phyloP scores from a whole-genome alignment of 30 jellyfish, hydroid and myxozoan genomes.

The Chrysaora quinquecirrha region DNA sequence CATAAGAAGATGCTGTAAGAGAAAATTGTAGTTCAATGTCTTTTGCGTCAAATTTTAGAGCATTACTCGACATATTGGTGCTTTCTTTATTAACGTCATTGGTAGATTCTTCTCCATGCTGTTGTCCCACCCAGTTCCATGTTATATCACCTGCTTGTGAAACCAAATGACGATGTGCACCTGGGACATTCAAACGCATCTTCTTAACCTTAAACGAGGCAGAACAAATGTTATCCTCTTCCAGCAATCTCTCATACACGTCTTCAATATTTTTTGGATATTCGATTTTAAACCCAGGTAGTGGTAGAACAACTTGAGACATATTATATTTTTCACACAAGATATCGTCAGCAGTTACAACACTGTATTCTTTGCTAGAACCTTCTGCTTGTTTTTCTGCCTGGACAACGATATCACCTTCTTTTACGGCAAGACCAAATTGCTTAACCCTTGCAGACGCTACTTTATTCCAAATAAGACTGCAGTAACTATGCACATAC shows the following conservation, averaged over 20 bases:
- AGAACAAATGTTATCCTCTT: constrained; percentile 32
- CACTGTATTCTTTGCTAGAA: background rate
- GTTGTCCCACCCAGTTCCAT: constrained; percentile 15
- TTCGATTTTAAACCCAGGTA: constrained; percentile 64
- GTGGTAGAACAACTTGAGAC: constrained; percentile 67
- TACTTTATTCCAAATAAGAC: constrained; percentile 77
- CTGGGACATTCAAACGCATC: constrained; percentile 72
- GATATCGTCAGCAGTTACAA: constrained; percentile 18
- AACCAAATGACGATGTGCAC: constrained; percentile 69
- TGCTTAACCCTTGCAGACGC: constrained; percentile 34
- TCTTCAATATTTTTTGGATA: constrained; percentile 35
- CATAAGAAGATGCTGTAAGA: constrained; percentile 57
- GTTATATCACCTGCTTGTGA: constrained; percentile 36
- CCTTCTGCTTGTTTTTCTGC: no score
- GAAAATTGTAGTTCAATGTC: constrained; percentile 23
- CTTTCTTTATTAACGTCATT: background rate
- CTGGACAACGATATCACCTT: constrained; percentile 63
- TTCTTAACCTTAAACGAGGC: constrained; percentile 34
- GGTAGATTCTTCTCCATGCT: background rate
- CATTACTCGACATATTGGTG: background rate
- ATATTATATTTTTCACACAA: background rate
- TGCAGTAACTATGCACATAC: constrained; percentile 87
- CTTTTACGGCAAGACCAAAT: constrained; percentile 30
- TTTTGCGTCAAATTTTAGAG: no score
- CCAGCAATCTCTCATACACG: constrained; percentile 6